phyloP scores from a whole-genome alignment of 2,113 vertebrate genomes.

The Cisticola juncidis region DNA sequence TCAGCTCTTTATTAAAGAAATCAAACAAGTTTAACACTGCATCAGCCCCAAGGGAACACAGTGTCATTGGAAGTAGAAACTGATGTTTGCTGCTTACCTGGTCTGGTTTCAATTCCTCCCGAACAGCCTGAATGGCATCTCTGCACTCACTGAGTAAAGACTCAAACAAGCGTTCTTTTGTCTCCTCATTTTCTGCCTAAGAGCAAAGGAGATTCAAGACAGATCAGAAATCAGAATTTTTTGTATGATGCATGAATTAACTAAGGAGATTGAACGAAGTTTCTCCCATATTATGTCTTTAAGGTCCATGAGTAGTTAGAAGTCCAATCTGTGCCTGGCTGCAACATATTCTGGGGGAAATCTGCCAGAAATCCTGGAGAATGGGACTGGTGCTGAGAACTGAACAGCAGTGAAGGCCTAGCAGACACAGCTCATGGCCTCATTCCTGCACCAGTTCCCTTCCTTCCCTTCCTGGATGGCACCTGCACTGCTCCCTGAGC shows the following conservation, averaged over 20 bases:
- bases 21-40: neutral
- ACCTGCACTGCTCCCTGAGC: neutral
- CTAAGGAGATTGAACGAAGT: neutral
- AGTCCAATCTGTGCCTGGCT: neutral
- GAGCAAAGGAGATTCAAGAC: neutral
- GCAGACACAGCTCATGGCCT: neutral
- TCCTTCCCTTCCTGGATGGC: neutral
- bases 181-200: slow-evolving; percentile 92
- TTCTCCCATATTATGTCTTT: neutral
- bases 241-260: neutral
- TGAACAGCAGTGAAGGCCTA: neutral
- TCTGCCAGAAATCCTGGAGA: neutral
- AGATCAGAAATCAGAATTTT: neutral
- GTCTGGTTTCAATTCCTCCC: slow-evolving; percentile 91
- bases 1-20: neutral
- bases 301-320: neutral
- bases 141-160: slow-evolving; percentile 94
- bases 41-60: neutral
- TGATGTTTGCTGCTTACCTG: slow-evolving; percentile 73
- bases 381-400: neutral
- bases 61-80: fast-evolving
- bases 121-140: slow-evolving; percentile 94
- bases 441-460: neutral
- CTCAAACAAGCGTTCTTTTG: slow-evolving; percentile 95
- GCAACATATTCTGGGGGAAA: neutral